Evolutionary conservation across 2,888 invertebrate species (phyloP).

Genomic region (Tortrix viridana): DNA sequence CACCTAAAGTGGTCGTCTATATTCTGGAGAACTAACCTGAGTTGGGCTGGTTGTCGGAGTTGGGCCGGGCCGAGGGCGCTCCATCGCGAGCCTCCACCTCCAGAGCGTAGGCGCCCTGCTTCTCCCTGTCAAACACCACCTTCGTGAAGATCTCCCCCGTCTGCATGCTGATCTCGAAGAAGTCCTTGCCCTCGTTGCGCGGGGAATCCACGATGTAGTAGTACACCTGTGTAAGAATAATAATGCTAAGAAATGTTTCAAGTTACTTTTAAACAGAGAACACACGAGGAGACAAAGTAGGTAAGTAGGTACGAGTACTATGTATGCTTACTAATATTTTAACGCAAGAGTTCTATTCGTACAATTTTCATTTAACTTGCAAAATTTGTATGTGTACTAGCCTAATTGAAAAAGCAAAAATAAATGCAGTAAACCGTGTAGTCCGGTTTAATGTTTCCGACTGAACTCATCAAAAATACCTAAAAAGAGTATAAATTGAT

Average conservation of each 20-base stretch:
- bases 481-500: no score
- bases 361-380: no score
- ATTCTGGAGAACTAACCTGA: conserved; percentile 88
- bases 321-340: no score
- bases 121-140: conserved; percentile 98
- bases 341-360: no score
- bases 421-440: no score
- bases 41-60: conserved; percentile 96
- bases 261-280: neutral
- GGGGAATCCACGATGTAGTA: conserved; percentile 97
- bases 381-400: no score
- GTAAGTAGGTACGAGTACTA: no score
- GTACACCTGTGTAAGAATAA: conserved; percentile 88
- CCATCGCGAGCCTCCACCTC: conserved; percentile 99
- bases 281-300: no score
- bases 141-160: conserved; percentile 98
- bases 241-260: neutral
- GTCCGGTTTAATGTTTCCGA: no score
- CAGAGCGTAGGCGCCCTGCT: conserved; percentile 98
- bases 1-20: neutral
- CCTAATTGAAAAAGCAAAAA: no score
- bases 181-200: conserved; percentile 96
- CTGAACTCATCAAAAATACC: no score
- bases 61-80: conserved; percentile 97
- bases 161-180: conserved; percentile 97